Percentiles rank a stretch among this genome's conserved stretches.
phyloP scores from a whole-genome alignment of 2,113 vertebrate genomes.

The Onychostoma macrolepis region DNA sequence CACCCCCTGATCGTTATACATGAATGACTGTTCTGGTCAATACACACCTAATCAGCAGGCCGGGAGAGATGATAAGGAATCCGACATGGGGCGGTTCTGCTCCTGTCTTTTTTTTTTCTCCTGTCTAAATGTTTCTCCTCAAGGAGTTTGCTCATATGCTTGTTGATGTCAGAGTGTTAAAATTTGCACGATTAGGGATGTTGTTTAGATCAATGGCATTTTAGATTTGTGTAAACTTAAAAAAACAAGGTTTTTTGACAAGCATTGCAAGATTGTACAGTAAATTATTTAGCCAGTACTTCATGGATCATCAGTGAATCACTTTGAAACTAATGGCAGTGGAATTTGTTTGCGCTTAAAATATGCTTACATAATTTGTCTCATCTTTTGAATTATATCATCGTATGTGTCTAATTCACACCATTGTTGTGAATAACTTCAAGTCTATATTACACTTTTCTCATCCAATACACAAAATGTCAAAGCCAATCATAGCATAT shows the following conservation, averaged over 20 bases:
- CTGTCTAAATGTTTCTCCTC: background rate
- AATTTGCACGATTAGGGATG: background rate
- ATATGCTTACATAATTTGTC: background rate
- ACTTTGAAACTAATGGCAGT: background rate
- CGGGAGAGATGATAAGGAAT: constrained; percentile 58
- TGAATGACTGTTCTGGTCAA: constrained; percentile 61
- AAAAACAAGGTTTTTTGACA: background rate
- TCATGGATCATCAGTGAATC: constrained; percentile 6
- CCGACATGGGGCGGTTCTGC: constrained; percentile 36
- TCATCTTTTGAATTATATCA: background rate
- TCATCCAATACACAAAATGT: background rate
- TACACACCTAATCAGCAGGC: constrained; percentile 65
- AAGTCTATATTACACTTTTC: background rate
- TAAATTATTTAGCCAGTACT: background rate
- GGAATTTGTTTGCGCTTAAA: background rate
- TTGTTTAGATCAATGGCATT: background rate
- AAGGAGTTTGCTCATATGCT: background rate
- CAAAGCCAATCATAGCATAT: background rate
- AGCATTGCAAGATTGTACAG: background rate
- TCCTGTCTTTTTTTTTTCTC: background rate
- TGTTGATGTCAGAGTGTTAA: background rate
- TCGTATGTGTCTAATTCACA: background rate
- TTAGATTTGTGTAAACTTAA: background rate
- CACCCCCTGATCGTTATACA: constrained; percentile 61
- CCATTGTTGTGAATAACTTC: background rate